A percentile compares a stretch with the other conserved stretches of the same genome.
Evolutionary conservation across 2,113 vertebrate genomes (phyloP).

Genomic region (Bubo bubo): DNA sequence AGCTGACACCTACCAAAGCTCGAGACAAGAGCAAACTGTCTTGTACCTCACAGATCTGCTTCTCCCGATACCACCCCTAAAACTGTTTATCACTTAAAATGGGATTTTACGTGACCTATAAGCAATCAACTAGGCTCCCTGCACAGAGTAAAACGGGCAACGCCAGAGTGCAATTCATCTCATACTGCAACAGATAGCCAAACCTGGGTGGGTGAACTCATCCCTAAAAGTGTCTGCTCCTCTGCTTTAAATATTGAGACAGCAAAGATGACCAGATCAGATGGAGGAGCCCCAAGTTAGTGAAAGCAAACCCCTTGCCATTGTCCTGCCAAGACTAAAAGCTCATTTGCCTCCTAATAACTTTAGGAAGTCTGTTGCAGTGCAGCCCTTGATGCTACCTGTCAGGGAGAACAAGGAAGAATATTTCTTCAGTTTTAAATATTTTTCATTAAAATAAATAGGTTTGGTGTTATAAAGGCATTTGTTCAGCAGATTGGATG

Average conservation of each 20-base stretch:
- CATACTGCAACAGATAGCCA: not conserved
- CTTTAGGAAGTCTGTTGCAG: not conserved
- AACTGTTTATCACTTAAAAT: not conserved
- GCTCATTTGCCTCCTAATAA: not conserved
- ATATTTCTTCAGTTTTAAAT: not conserved
- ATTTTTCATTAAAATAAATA: not conserved
- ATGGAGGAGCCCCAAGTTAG: not conserved
- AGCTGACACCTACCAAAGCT: not conserved
- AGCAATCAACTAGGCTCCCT: not conserved
- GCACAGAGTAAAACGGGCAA: not conserved
- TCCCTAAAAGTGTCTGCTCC: not conserved
- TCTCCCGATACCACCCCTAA: not conserved
- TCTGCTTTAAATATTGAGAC: not conserved
- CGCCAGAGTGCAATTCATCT: not conserved
- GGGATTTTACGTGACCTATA: not conserved
- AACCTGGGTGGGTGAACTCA: not conserved
- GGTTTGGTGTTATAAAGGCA: not conserved
- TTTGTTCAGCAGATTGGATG: not conserved
- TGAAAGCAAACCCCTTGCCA: not conserved
- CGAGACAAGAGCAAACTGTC: not conserved
- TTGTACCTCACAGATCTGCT: not conserved
- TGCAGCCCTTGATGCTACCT: not conserved
- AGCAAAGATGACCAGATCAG: not conserved
- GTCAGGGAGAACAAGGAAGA: not conserved
- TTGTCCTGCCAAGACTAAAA: not conserved